Base-by-base conservation (phyloP, 2,888 invertebrate species). In the Xestia ashworthii region DNA sequence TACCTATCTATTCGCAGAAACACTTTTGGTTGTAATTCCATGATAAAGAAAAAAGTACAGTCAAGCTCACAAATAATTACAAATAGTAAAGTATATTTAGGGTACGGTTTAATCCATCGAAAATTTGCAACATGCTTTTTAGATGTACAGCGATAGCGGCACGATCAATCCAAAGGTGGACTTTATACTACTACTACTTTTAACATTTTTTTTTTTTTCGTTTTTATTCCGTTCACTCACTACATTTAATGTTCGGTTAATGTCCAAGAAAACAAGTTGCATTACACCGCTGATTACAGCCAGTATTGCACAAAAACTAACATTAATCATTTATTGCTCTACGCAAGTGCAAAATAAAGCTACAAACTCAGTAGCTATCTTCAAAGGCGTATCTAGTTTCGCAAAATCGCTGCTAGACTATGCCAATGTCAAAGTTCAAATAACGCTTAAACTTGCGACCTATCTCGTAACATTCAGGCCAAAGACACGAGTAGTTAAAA, bases 371-470 rank as follows among this genome's bases (percentile, higher is more conserved):
- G 46, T 50, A 66, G 11, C 44, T 48, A 55, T 48, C 48, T 74
- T 58, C 38, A 76, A 76, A 83, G 60, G 60, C 22, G 68, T 80
- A 64, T 58, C n/a, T 76, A 55, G 66, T 70, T 75, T 76, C 66
- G 53, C 41, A 83, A 86, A 89, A 86, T 83, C 58, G 58, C 70
- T 83, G 79, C 81, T 83, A 84, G 74, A 82, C 80, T 66, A 60
- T 81, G 77, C 70, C 77, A 91, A 89, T 87, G 90, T 89, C 88
- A 88, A 88, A 87, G 90, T 90, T 90, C 87, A 89, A 86, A 77
- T 77, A 76, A 82, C 73, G 64, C 68, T 74, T 78, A 80, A 74
- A 79, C 76, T 82, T 76, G 62, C 64, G 85, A 84, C 79, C 87
- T 82, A 68, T 75, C 66, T 78, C 44, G 44, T 76, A 72, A 77